phyloP scores from a whole-genome alignment of 2,888 invertebrate genomes.

The Pterostichus madidus region DNA sequence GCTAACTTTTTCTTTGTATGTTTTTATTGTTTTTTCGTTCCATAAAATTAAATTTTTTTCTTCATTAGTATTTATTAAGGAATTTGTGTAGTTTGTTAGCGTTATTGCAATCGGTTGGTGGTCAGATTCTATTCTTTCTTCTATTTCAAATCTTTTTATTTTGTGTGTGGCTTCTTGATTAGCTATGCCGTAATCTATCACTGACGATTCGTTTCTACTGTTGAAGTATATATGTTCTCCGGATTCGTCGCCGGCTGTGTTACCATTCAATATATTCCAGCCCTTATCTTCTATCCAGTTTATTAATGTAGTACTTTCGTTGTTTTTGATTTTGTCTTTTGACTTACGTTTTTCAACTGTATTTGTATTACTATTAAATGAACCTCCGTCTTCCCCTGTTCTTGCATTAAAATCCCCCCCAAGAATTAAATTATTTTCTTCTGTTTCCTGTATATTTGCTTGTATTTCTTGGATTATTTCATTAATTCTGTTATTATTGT shows the following conservation, averaged over 20 bases:
- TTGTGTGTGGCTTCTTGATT: neutral
- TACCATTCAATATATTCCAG: conserved; percentile 19
- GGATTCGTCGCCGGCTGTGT: neutral
- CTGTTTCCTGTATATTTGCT: neutral
- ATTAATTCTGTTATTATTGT: conserved; percentile 24
- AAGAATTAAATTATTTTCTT: conserved; percentile 9
- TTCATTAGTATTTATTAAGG: neutral
- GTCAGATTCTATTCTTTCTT: neutral
- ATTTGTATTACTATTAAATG: neutral
- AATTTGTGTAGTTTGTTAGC: neutral
- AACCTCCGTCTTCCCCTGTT: neutral
- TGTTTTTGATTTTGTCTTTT: conserved; percentile 21
- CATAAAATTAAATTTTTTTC: neutral
- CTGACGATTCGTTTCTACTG: neutral
- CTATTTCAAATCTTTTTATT: conserved; percentile 5
- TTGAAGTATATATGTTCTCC: neutral
- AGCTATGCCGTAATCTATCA: neutral
- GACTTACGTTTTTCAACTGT: neutral
- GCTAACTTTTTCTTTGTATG: neutral
- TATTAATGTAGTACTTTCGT: neutral
- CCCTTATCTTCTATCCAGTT: neutral
- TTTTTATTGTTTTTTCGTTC: neutral
- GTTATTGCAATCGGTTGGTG: neutral
- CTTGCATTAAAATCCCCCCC: conserved; percentile 16
- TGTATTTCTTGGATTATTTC: neutral